Percentiles rank a stretch among this genome's conserved stretches.
These are phyloP conservation scores for Girardinichthys multiradiatus DNA, from an alignment of 2,113 vertebrate genomes.

Conservation along the genomic window DNA sequence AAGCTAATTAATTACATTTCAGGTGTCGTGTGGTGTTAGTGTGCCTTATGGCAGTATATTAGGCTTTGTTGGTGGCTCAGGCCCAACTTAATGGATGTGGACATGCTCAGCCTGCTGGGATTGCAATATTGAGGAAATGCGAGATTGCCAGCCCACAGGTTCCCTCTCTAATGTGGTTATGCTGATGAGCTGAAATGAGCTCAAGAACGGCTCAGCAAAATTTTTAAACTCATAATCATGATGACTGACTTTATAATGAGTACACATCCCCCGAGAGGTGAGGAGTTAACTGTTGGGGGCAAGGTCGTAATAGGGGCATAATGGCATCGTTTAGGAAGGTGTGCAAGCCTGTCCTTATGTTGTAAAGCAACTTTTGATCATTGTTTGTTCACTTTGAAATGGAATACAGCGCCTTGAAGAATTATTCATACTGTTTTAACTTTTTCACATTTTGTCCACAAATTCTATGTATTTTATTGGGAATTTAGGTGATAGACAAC, in stretches of 20 bases:
- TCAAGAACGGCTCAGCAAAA: constrained; percentile 74
- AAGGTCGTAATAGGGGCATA: constrained; percentile 52
- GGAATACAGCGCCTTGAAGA: background rate
- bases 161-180: constrained; percentile 77
- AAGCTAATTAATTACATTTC: constrained; percentile 72
- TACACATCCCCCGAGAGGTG: constrained; percentile 62
- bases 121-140: constrained; percentile 68
- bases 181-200: constrained; percentile 77
- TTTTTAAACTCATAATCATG: constrained; percentile 79
- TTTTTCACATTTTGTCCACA: too few species aligned
- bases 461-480: too few species aligned
- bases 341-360: constrained; percentile 37
- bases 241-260: constrained; percentile 79
- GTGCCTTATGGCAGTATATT: constrained; percentile 63
- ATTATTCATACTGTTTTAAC: too few species aligned
- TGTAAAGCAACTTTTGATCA: constrained; percentile 37
- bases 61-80: constrained; percentile 63
- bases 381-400: constrained; percentile 23
- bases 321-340: constrained; percentile 42
- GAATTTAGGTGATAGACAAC: too few species aligned
- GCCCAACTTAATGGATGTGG: constrained; percentile 74
- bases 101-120: constrained; percentile 73
- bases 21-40: constrained; percentile 57
- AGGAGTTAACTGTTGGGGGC: constrained; percentile 59
- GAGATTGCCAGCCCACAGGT: constrained; percentile 77